These are phyloP conservation scores for Brachylomia viminalis DNA, from an alignment of 2,888 invertebrate species.

Conservation along the genomic window DNA sequence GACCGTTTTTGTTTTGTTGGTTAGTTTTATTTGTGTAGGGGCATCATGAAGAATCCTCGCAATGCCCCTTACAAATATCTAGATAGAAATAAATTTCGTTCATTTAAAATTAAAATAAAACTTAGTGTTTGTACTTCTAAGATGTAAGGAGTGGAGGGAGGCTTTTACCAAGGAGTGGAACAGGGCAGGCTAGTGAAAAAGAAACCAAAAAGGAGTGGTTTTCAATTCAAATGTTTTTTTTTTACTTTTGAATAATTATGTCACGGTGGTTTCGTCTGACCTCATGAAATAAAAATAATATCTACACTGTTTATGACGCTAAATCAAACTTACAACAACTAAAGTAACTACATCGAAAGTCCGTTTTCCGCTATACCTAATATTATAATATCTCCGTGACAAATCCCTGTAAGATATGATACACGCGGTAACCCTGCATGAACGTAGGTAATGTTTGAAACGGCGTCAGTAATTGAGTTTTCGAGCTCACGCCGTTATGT, in stretches of 20 bases:
- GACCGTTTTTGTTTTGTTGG: background rate
- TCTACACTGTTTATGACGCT: background rate
- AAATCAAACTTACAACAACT: background rate
- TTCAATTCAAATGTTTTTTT: background rate
- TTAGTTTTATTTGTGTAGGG: background rate
- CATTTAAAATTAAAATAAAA: background rate
- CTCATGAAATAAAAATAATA: background rate
- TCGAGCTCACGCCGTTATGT: slow-evolving; percentile 72
- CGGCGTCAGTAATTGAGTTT: slow-evolving; percentile 77
- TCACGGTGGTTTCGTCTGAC: background rate
- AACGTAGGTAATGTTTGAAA: slow-evolving; percentile 67
- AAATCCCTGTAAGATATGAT: slow-evolving; percentile 42
- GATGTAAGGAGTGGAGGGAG: background rate
- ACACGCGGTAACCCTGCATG: slow-evolving; percentile 50
- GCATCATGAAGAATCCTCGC: background rate
- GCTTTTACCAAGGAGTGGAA: background rate
- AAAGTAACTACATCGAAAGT: background rate
- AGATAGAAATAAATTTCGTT: background rate
- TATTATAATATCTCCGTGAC: background rate
- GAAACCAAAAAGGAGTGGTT: background rate
- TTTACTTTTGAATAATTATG: background rate
- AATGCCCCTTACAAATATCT: background rate
- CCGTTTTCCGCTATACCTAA: no score
- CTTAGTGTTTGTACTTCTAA: background rate
- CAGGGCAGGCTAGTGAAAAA: background rate